A percentile compares a stretch with the other conserved stretches of the same genome.
Conservation (phyloP, 2,113 vertebrate genomes). For the Cebidichthys violaceus region DNA sequence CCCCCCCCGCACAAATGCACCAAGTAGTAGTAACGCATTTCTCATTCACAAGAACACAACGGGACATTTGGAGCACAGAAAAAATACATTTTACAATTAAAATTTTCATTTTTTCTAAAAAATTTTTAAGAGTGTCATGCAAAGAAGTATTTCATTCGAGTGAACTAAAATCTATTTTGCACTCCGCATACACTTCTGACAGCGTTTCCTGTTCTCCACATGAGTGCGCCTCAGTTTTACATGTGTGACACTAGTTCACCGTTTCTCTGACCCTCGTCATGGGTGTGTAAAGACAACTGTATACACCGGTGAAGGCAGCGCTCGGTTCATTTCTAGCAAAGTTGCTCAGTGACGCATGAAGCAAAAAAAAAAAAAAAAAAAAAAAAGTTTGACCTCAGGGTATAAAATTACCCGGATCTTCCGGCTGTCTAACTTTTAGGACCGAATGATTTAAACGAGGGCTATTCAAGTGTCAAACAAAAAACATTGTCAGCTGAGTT, state of each 20-base stretch:
- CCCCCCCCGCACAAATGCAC: conserved; percentile 44
- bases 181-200: background rate
- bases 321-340: background rate
- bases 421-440: background rate
- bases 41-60: background rate
- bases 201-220: background rate
- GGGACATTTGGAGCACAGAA: conserved; percentile 1
- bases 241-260: background rate
- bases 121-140: no score
- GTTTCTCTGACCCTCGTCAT: background rate
- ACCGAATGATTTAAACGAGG: background rate
- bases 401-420: no score
- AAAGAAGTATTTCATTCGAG: background rate
- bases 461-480: background rate
- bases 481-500: no score
- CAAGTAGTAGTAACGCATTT: conserved; percentile 42
- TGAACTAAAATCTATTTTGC: background rate
- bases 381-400: background rate
- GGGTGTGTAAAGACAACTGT: background rate
- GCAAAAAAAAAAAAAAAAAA: background rate
- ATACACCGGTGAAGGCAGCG: background rate
- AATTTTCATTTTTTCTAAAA: background rate
- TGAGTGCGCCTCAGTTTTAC: background rate
- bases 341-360: background rate
- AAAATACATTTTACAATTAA: background rate